Base-by-base conservation (phyloP, 2,113 vertebrate species). In the Amazona guildingii region DNA sequence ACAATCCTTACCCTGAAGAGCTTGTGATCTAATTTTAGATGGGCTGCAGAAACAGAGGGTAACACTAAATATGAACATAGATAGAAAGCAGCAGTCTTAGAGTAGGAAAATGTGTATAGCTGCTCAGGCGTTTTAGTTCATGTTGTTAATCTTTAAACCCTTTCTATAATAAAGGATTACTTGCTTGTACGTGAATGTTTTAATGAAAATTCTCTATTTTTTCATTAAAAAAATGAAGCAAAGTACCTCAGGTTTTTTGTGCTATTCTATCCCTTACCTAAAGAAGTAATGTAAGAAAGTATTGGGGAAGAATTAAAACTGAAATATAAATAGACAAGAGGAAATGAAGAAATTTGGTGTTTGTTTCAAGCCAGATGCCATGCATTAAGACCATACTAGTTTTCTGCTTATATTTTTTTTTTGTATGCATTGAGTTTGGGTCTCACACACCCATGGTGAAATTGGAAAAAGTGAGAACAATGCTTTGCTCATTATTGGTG, bases 11-110 rank as follows among this genome's bases (percentile, higher is more conserved):
- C 76, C 73, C 73, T 41, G 69, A 73, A 86, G 64, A 90, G 81
- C 31, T 90, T 62, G 52, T 55, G 79, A 83, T 95, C 46, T 90
- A 46, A 91, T 95, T 96, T 95, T 67, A 74, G 85, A 95, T 86
- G 92, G 73, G 62, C n/a, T 96, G 76, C 79, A 94, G 85, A 86
- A 92, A 83, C 46, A 77, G 83, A 88, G 51, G 23, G 62, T 78
- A 63, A 54, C 61, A 7, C 76, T 19, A 55, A 88, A 51, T 51
- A 41, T 31, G 64, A 86, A 7, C 43, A 10, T 0, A 86, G 67
- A 80, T 39, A 62, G 87, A 33, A 33, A 64, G 55, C 79, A n/a
- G 20, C 16, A 43, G 29, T 49, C 55, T 33, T n/a, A 63, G 49
- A 78, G 43, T 7, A 77, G n/a, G 66, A 63, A 49, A 78, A 51